Base-by-base conservation (phyloP, 2,113 vertebrate species). In the Pipra filicauda region DNA sequence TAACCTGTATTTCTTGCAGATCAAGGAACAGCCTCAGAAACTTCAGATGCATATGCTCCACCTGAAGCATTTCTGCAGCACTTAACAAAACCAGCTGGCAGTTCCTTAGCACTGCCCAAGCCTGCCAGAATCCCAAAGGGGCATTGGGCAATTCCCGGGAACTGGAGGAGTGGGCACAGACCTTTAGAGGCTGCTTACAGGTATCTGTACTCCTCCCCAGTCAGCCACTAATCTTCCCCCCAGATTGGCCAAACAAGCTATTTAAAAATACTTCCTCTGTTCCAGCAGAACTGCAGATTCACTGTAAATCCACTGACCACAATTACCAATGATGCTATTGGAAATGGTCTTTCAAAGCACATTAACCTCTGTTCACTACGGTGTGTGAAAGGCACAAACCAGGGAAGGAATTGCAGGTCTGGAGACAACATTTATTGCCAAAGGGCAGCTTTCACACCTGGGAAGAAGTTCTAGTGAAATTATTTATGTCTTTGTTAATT, bases 1-100 rank as follows among this genome's bases (percentile, higher is more conserved):
- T 28, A 95, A 84, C 92, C 80, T 80, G 93, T 80, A 83, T 86
- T 95, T 96, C 93, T 81, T 91, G 95, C 92, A 77, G 46, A 88
- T 88, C 92, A 88, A 92, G 88, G 67, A 84, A 41, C 65, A 72
- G 70, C 12, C 83, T 58, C 66, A 12, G 27, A 78, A 91, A 72
- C 74, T 59, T 3, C 2, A 37, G 77, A 69, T 82, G 87, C 37
- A 3, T 15, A 5, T 39, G 62, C 65, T 91, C 83, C 39, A 94
- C 62, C 55, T 51, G 46, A 41, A 94, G 70, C 69, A 69, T 46
- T 81, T 76, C 6, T 72, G 31, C 52, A 89, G 46, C 57, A 37
- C 4, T 41, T 46, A 67, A 57, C 65, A 65, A 89, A 83, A 33
- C 4, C 33, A 92, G 39, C 15, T 35, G 54, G 22, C 26, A 49